phyloP scores from a whole-genome alignment of 2,888 invertebrate species.

The Tricholauxania praeusta region DNA sequence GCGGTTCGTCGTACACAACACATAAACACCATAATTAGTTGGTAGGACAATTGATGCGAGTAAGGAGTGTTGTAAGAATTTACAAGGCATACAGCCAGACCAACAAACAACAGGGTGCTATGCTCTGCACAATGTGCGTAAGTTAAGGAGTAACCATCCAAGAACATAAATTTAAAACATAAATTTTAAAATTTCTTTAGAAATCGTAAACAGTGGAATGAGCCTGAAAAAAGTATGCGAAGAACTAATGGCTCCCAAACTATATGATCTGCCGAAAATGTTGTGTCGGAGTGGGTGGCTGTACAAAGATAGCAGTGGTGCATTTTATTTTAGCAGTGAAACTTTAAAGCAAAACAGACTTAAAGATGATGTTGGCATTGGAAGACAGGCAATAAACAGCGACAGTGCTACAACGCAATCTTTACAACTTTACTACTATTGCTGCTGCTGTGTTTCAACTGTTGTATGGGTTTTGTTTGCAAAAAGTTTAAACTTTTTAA shows the following conservation, averaged over 20 bases:
- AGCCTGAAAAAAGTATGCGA: background rate
- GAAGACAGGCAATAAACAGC: conserved; percentile 3
- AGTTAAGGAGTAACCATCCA: conserved; percentile 14
- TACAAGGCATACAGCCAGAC: background rate
- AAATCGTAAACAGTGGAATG: conserved; percentile 24
- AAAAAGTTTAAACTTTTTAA: conserved; percentile 31
- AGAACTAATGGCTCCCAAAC: background rate
- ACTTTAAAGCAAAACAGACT: too few relatives aligned
- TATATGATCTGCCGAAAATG: background rate
- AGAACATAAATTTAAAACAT: conserved; percentile 42
- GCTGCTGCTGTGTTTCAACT: conserved; percentile 4
- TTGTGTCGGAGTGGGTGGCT: too few relatives aligned
- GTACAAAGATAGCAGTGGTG: too few relatives aligned
- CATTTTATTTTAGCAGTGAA: too few relatives aligned
- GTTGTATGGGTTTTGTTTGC: conserved; percentile 8
- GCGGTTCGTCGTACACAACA: conserved; percentile 28
- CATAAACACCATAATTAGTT: conserved; percentile 51
- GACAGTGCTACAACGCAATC: background rate
- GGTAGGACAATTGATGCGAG: conserved; percentile 24
- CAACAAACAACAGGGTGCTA: too few relatives aligned
- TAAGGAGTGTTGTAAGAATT: background rate
- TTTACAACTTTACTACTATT: conserved; percentile 8
- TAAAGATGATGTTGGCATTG: too few relatives aligned
- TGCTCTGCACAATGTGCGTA: conserved; percentile 2
- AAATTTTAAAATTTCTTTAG: conserved; percentile 42